Percentiles rank a stretch among this genome's conserved stretches.
phyloP scores from a whole-genome alignment of 2,888 invertebrate species.

The Dexiosoma caninum region DNA sequence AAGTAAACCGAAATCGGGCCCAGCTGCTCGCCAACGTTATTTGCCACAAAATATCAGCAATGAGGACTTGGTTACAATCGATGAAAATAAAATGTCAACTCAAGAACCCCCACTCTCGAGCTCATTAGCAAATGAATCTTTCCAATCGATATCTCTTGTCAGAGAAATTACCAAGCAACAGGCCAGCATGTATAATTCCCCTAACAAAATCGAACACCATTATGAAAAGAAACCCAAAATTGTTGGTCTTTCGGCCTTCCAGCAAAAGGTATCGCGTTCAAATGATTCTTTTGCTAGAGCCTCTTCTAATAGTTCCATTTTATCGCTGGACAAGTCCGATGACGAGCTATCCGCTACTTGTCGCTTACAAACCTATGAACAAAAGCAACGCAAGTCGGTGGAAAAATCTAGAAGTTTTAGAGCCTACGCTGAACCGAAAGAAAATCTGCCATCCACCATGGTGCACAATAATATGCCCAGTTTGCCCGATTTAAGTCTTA shows the following conservation, averaged over 20 bases:
- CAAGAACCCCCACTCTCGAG: constrained; percentile 66
- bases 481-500: constrained; percentile 74
- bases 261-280: constrained; percentile 79
- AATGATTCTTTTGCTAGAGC: constrained; percentile 73
- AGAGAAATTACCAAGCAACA: constrained; percentile 69
- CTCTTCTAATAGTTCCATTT: constrained; percentile 69
- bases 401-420: constrained; percentile 87
- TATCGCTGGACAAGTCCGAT: constrained; percentile 69
- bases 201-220: constrained; percentile 65
- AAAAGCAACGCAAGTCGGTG: constrained; percentile 80
- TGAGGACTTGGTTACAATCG: constrained; percentile 32
- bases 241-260: constrained; percentile 79
- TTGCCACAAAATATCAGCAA: constrained; percentile 80
- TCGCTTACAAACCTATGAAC: constrained; percentile 66
- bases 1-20: constrained; percentile 77
- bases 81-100: constrained; percentile 44
- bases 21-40: constrained; percentile 80
- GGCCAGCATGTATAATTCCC: background rate
- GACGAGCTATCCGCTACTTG: constrained; percentile 19
- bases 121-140: constrained; percentile 69
- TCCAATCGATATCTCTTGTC: constrained; percentile 74
- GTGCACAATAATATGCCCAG: constrained; percentile 75
- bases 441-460: constrained; percentile 17
- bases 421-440: constrained; percentile 78
- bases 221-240: constrained; percentile 78